Base-by-base conservation (phyloP, 2,113 vertebrate genomes). In the Forbesichthys agassizii region DNA sequence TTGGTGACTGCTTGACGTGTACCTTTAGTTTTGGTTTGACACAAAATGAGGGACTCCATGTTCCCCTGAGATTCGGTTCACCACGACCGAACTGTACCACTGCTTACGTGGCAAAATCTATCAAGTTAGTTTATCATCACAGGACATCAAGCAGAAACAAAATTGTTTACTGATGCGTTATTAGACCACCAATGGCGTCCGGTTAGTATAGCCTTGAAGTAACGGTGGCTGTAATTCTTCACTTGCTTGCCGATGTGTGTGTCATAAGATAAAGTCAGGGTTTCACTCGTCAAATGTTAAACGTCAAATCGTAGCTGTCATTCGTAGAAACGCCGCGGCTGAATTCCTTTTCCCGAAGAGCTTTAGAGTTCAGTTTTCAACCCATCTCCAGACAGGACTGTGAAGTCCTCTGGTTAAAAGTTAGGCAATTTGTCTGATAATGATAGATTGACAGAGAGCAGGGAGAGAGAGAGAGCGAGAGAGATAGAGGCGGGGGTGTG, bases 31-130 rank as follows among this genome's bases (percentile, higher is more conserved):
- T 42, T 6, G 36, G 36, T 42, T 42, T 42, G 36, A 42, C 7
- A 42, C n/a, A 53, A 66, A 55, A 12, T 48, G 69, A 60, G 47
- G 27, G 71, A 74, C 49, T 74, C 71, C 74, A 71, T 79, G 66
- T 73, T 42, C 36, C 36, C 36, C 36, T 42, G 36, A 42, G 36
- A 42, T 42, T 1, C 61, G 11, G n/a, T 73, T 56, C n/a, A 42
- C 65, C 18, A 57, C 61, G 66, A 56, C 10, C 68, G 58, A 18
- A 53, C 70, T 46, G 13, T n/a, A 2, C 10, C 3, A 42, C n/a
- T 52, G 74, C 77, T 71, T 71, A 74, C 77, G 84, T 82, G 84
- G 84, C 77, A 72, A 80, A 81, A 69, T 75, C 72, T 56, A 36
- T 75, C 27, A 75, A 74, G 79, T 77, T 57, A 74, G 79, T 77